Conservation (phyloP, 2,113 vertebrate genomes). For the Megaceryle torquata region DNA sequence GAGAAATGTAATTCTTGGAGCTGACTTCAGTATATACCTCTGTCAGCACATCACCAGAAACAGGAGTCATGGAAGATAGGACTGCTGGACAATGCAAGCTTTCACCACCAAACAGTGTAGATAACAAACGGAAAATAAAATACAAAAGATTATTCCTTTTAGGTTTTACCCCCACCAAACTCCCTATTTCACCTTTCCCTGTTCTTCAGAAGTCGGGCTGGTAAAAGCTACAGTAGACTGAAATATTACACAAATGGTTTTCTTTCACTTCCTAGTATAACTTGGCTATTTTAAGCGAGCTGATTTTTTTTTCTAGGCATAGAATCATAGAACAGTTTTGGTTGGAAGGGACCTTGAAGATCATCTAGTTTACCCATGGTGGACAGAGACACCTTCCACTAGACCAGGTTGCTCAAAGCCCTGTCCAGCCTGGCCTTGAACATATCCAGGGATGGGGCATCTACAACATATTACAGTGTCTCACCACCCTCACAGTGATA, state of each 20-base stretch:
- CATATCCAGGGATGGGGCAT: too few species aligned
- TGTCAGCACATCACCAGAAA: neutral
- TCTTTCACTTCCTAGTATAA: neutral
- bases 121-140: neutral
- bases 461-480: too few species aligned
- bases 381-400: too few species aligned
- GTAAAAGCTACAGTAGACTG: too few species aligned
- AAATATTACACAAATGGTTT: neutral
- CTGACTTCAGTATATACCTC: neutral
- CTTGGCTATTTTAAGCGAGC: neutral
- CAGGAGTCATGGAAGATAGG: neutral
- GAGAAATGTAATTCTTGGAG: neutral
- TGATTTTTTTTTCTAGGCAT: neutral
- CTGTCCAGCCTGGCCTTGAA: too few species aligned
- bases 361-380: too few species aligned
- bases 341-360: neutral
- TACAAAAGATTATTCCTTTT: neutral
- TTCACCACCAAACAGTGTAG: neutral
- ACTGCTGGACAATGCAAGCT: neutral
- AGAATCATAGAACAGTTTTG: neutral
- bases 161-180: neutral
- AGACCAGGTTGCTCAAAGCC: too few species aligned
- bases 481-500: too few species aligned
- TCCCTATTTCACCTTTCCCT: neutral
- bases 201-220: too few species aligned